Base-by-base conservation (phyloP, 2,113 vertebrate genomes). In the Glaucomys volans region DNA sequence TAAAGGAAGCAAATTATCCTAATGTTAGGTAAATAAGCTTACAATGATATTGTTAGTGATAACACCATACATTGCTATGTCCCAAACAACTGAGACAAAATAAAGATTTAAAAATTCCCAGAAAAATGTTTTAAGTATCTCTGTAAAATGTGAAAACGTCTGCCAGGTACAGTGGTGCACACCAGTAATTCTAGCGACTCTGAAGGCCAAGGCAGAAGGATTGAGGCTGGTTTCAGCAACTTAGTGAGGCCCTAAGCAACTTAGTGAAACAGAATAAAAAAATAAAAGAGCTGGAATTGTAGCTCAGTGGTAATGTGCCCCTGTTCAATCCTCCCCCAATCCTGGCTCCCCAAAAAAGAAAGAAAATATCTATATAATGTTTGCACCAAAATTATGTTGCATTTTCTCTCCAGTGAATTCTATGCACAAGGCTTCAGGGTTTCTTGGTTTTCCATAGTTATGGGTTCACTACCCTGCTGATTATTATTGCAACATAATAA, bases 11-110 rank as follows among this genome's bases (percentile, higher is more conserved):
- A 82, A 89, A 90, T 18, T 75, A 64, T 47, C 30, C 52, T 87
- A 82, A 93, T 42, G 18, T 59, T 86, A 30, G 24, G n/a, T 76
- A 87, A 76, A 82, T 93, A 44, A 50, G 11, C 32, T 93, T 86
- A 59, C 35, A 92, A 86, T 75, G 81, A 93, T 50, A 76, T 90
- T 82, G 82, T n/a, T 87, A 71, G 75, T 42, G 50, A 82, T n/a
- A 77, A 1, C n/a, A 64, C 76, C n/a, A 71, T 64, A 87, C 52
- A 82, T 71, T 77, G 90, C 67, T 93, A 83, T 85, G 42, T 90
- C 75, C 93, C 81, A 90, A 87, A 95, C 64, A 90, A 69, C 80
- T 86, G 64, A 92, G 44, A 92, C 32, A 95, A 96, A 86, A 86
- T 57, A 69, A 87, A 96, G 40, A 86, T 57, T 76, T 32, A 86